A percentile compares a stretch with the other conserved stretches of the same genome.
Evolutionary conservation across 2,113 vertebrate genomes (phyloP).

Genomic region (Corydoras maculifer): DNA sequence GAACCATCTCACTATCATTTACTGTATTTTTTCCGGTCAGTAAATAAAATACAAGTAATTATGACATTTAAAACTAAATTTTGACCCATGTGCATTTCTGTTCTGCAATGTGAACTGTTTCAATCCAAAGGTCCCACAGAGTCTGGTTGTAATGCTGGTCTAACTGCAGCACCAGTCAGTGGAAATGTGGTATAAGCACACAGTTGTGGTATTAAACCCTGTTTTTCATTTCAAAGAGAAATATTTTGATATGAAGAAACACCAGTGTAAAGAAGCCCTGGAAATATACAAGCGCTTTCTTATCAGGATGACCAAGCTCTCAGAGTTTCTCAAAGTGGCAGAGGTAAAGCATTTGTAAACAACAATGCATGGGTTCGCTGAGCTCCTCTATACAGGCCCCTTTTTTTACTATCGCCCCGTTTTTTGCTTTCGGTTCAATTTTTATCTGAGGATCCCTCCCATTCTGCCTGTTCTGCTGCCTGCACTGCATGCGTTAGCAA

Average conservation of each 20-base stretch:
- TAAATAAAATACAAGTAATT: too few species aligned
- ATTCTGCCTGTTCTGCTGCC: slow-evolving; percentile 69
- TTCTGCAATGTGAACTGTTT: too few species aligned
- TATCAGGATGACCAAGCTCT: slow-evolving; percentile 70
- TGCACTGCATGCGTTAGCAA: slow-evolving; percentile 70
- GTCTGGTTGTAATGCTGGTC: too few species aligned
- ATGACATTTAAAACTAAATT: too few species aligned
- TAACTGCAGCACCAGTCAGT: not conserved
- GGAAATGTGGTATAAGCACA: not conserved
- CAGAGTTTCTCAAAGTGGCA: slow-evolving; percentile 72
- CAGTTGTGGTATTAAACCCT: slow-evolving; percentile 11
- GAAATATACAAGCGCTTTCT: slow-evolving; percentile 73
- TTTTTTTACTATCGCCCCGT: slow-evolving; percentile 37
- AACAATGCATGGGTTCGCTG: slow-evolving; percentile 37
- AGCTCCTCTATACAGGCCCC: slow-evolving; percentile 35
- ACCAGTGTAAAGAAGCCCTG: slow-evolving; percentile 71
- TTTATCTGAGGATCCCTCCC: slow-evolving; percentile 55
- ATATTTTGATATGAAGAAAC: slow-evolving; percentile 74
- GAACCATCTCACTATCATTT: not conserved
- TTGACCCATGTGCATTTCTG: too few species aligned
- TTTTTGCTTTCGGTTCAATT: slow-evolving; percentile 45
- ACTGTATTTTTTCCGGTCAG: too few species aligned
- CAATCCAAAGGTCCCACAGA: too few species aligned
- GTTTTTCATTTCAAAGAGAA: slow-evolving; percentile 57
- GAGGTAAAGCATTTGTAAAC: slow-evolving; percentile 57